These are phyloP conservation scores for Laticauda colubrina DNA, from an alignment of 2,113 vertebrate species.

Conservation along the genomic window DNA sequence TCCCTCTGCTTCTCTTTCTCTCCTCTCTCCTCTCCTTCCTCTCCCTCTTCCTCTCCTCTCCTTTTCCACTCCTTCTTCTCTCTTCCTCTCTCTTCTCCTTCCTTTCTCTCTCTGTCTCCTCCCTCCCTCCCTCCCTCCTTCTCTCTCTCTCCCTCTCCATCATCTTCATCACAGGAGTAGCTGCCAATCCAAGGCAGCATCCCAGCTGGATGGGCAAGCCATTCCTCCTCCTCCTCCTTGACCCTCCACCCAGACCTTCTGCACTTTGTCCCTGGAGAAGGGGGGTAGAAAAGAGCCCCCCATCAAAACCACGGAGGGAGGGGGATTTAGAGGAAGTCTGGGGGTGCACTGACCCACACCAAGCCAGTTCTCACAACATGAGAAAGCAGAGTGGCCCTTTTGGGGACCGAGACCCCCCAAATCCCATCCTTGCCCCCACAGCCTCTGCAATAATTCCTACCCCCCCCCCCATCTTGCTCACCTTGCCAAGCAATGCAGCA, in stretches of 20 bases:
- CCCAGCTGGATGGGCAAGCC: too few relatives aligned
- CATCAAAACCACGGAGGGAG: not conserved
- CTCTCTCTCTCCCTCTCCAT: too few relatives aligned
- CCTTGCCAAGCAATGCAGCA: not conserved
- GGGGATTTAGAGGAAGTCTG: not conserved
- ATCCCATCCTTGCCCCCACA: not conserved
- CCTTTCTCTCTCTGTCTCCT: fast-evolving
- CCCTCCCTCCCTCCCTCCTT: too few relatives aligned
- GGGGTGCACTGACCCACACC: not conserved
- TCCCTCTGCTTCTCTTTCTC: too few relatives aligned
- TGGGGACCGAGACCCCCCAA: not conserved
- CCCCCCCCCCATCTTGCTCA: not conserved
- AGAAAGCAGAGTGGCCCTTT: not conserved
- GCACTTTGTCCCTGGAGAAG: too few relatives aligned
- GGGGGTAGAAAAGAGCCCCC: too few relatives aligned
- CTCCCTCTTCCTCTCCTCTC: fast-evolving
- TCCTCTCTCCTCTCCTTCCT: fast-evolving
- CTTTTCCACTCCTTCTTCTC: fast-evolving
- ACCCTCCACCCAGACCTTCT: too few relatives aligned
- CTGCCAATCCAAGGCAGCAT: too few relatives aligned
- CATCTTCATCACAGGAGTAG: too few relatives aligned
- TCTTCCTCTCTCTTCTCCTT: too few relatives aligned
- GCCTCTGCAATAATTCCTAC: not conserved
- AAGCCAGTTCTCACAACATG: too few relatives aligned
- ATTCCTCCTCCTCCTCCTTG: not conserved